phyloP scores from a whole-genome alignment of 2,113 vertebrate species.

The Grammomys surdaster region DNA sequence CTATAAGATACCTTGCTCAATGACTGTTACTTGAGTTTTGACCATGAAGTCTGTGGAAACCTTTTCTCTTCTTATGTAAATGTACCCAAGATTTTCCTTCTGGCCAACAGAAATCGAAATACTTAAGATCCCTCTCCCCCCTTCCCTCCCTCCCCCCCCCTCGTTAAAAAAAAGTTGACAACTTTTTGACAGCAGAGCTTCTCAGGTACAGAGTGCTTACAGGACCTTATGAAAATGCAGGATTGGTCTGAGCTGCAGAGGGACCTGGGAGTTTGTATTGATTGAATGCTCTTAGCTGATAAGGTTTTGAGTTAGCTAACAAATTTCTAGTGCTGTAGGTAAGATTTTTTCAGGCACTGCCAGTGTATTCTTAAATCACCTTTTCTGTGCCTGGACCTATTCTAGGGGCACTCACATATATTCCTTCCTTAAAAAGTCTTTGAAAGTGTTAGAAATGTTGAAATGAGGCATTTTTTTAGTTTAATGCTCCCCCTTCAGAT shows the following conservation, averaged over 20 bases:
- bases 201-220: neutral
- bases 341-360: neutral
- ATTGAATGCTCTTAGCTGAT: neutral
- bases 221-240: slow-evolving; percentile 34
- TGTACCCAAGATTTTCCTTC: neutral
- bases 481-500: neutral
- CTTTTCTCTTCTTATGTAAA: neutral
- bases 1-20: neutral
- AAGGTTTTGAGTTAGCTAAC: neutral
- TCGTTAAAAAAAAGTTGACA: slow-evolving; percentile 17
- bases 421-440: neutral
- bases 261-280: neutral
- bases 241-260: neutral
- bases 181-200: neutral
- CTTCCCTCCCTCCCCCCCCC: no score
- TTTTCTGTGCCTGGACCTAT: neutral
- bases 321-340: neutral
- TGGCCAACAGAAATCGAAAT: slow-evolving; percentile 13
- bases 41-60: neutral
- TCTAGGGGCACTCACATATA: neutral
- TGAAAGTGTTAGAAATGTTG: neutral
- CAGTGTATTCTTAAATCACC: neutral
- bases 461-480: neutral
- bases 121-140: neutral
- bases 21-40: slow-evolving; percentile 1